Percentiles rank a stretch among this genome's conserved stretches.
Evolutionary conservation across 2,888 invertebrate genomes (phyloP).

Genomic region (Prenolepis imparis): DNA sequence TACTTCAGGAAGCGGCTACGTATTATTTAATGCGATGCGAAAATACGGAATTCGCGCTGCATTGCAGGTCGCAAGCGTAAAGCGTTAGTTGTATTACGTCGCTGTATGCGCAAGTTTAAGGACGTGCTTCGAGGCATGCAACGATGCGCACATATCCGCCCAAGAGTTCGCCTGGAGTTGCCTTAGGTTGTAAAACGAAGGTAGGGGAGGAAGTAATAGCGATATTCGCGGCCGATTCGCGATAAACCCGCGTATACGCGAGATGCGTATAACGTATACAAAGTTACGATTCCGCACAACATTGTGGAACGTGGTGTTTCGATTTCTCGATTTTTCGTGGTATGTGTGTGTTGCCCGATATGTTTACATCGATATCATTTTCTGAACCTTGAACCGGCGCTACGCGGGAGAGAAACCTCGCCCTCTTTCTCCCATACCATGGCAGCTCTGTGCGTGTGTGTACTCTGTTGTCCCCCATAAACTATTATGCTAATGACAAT

Average conservation of each 20-base stretch:
- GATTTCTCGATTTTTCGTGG: conserved; percentile 10
- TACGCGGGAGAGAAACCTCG: conserved; percentile 52
- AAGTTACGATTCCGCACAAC: conserved; percentile 38
- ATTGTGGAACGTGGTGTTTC: conserved; percentile 11
- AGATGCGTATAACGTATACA: conserved; percentile 45
- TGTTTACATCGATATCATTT: conserved; percentile 50
- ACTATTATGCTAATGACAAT: conserved; percentile 75
- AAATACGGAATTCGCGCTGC: conserved; percentile 19
- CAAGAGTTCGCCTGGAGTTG: conserved; percentile 5
- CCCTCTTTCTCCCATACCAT: conserved; percentile 62
- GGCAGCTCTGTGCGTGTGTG: conserved; percentile 22
- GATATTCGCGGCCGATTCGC: conserved; percentile 38
- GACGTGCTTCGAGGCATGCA: conserved; percentile 22
- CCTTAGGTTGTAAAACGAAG: conserved; percentile 32
- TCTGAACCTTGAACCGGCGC: conserved; percentile 66
- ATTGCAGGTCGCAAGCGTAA: conserved; percentile 27
- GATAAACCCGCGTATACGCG: conserved; percentile 24
- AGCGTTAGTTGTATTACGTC: conserved; percentile 32
- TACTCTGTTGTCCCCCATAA: conserved; percentile 69
- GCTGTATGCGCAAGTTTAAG: conserved; percentile 41
- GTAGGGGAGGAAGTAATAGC: conserved; percentile 25
- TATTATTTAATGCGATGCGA: conserved; percentile 9
- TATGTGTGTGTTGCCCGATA: not conserved
- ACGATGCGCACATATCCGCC: conserved; percentile 37
- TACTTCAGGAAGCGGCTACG: conserved; percentile 11